Base-by-base conservation (phyloP, 2,888 invertebrate species). In the Limnephilus auricula region DNA sequence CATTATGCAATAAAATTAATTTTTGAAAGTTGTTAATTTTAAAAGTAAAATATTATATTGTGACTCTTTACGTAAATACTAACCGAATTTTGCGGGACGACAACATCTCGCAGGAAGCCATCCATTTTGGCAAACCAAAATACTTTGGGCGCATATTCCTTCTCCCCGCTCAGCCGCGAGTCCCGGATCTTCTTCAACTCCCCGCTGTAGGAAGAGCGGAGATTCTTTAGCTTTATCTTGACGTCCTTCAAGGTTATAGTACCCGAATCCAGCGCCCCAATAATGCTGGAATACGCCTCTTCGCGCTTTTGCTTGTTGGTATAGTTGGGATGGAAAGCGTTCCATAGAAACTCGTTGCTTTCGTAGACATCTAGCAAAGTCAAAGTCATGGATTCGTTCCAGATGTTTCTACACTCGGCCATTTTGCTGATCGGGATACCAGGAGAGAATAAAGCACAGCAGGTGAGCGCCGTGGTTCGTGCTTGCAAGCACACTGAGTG, bases 61-160 rank as follows among this genome's bases (percentile, higher is more conserved):
- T 50, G 18, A 18, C 5, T 50, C 1, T 50, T 50, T 5, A 5
- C 50, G 25, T 25, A 12, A 65, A 88, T 90, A 90, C 90, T 90
- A 84, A 90, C 90, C 90, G 90, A 32, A 86, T 90, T 65, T 32
- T 90, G 90, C 94, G 96, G 96, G 92, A 96, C 96, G 95, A 96
- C 96, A 94, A 96, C 96, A 94, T 96, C 95, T 94, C 96, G 95
- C 94, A 96, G 95, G 94, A 96, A 96, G 95, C 95, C 95, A 95
- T 96, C 96, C 94, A 96, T 96, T 95, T 96, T 96, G 94, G 96
- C 95, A 94, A 96, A 96, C 96, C 96, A 96, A 95, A 95, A 95
- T 95, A 96, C 96, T 94, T 95, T 96, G 92, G 96, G 96, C 93
- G 95, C 94, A 95, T 96, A 96, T 95, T 95, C 95, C 95, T 95